Base-by-base conservation (phyloP, 2,797 vertebrate genomes). In the Ficedula albicollis region DNA sequence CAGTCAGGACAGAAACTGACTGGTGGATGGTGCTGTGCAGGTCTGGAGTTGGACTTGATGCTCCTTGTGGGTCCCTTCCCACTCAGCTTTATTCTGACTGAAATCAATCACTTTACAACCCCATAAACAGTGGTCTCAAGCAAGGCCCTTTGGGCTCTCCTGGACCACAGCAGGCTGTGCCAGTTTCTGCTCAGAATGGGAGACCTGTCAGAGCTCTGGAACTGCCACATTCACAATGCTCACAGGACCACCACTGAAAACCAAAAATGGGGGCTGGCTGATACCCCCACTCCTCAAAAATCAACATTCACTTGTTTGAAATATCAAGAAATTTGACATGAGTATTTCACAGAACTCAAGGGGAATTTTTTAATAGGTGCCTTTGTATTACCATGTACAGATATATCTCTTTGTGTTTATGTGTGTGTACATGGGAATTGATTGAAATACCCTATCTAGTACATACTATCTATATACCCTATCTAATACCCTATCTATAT, bases 341-440 rank as follows among this genome's bases (percentile, higher is more conserved):
- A 46, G 5, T 59, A 34, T 52, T 80, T 52, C 68, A 39, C 4
- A 22, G 46, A 46, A 29, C 20, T 44, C 29, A 44, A 30, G 16
- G 13, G 20, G 13, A 52, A n/a, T 14, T n/a, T 78, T 87, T 51
- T 25, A 38, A 25, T 6, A 64, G 23, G 2, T 51, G 17, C 7
- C 23, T 64, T 51, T 72, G 9, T 29, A 72, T 38, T 64, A 39
- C n/a, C 29, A 21, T n/a, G 21, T 26, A 34, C 8, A 41, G 6
- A 49, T 56, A 21, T 18, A 39, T 68, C 5, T 27, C 15, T n/a
- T 16, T n/a, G 32, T 66, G 15, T 30, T 49, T 58, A 30, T 30
- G n/a, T 52, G 38, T 0, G 0, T 36, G 11, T 22, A 59, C 0
- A 0, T 46, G 20, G 17, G 9, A 52, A 66, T 73, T 44, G 25